These are phyloP conservation scores for Pelosia muscerda DNA, from an alignment of 2,888 invertebrate genomes.

Conservation along the genomic window DNA sequence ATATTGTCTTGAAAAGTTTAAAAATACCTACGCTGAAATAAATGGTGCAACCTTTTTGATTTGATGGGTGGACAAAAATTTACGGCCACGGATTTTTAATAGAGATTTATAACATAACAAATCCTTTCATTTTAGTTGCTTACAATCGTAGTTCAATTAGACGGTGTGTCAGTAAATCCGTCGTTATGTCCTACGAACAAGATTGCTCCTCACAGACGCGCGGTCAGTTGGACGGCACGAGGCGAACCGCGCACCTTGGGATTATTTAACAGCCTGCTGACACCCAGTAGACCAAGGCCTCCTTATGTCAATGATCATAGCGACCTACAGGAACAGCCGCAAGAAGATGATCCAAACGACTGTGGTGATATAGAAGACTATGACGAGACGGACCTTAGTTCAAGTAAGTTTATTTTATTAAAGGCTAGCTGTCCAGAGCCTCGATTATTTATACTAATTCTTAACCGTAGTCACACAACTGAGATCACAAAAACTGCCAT, in stretches of 20 bases:
- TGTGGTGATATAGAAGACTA: constrained; percentile 83
- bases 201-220: constrained; percentile 74
- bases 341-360: constrained; percentile 73
- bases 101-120: background rate
- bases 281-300: constrained; percentile 50
- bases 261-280: constrained; percentile 67
- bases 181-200: constrained; percentile 79
- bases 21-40: no score
- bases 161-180: constrained; percentile 72
- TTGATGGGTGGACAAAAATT: no score
- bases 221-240: constrained; percentile 49
- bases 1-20: no score
- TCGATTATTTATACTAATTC: no score
- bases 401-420: constrained; percentile 60
- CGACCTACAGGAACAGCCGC: constrained; percentile 70
- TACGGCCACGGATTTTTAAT: background rate
- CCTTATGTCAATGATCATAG: constrained; percentile 50
- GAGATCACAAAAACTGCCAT: no score
- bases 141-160: constrained; percentile 53
- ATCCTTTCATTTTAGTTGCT: constrained; percentile 53
- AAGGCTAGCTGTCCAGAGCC: background rate
- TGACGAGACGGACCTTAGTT: constrained; percentile 79
- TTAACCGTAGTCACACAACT: no score
- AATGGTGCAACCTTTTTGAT: no score
- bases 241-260: constrained; percentile 69